Evolutionary conservation across 2,113 vertebrate genomes (phyloP).

Genomic region (Solea solea): DNA sequence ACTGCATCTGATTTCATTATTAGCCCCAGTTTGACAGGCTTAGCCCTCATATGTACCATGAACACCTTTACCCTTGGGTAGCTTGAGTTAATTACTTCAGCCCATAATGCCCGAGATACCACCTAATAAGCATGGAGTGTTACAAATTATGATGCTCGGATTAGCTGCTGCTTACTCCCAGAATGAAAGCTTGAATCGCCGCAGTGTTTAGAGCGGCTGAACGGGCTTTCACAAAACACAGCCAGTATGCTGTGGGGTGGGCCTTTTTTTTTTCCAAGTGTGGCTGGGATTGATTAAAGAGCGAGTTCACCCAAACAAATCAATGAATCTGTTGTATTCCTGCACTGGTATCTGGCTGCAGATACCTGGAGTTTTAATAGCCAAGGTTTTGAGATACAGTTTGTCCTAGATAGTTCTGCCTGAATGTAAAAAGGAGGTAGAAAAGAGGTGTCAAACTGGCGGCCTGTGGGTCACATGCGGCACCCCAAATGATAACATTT

Average conservation of each 20-base stretch:
- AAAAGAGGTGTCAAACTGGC: too few relatives aligned
- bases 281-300: slow-evolving; percentile 3
- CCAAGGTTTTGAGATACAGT: neutral
- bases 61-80: slow-evolving; percentile 76
- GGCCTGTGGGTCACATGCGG: too few relatives aligned
- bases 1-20: slow-evolving; percentile 76
- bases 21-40: slow-evolving; percentile 69
- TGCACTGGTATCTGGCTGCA: neutral
- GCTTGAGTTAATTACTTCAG: slow-evolving; percentile 73
- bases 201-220: slow-evolving; percentile 15
- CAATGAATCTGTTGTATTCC: neutral
- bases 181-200: slow-evolving; percentile 19
- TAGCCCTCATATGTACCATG: slow-evolving; percentile 69
- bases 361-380: neutral
- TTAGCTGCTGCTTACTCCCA: slow-evolving; percentile 45
- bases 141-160: slow-evolving; percentile 63
- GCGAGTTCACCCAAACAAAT: neutral
- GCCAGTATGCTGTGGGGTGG: slow-evolving; percentile 1
- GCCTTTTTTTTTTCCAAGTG: neutral
- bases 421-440: neutral
- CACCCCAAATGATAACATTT: too few relatives aligned
- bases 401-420: neutral
- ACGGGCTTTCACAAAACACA: slow-evolving; percentile 8
- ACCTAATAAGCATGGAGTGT: slow-evolving; percentile 66
- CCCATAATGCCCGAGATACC: slow-evolving; percentile 68